Evolutionary conservation across 2,797 vertebrate species (phyloP).

Genomic region (Prunella strophiata): DNA sequence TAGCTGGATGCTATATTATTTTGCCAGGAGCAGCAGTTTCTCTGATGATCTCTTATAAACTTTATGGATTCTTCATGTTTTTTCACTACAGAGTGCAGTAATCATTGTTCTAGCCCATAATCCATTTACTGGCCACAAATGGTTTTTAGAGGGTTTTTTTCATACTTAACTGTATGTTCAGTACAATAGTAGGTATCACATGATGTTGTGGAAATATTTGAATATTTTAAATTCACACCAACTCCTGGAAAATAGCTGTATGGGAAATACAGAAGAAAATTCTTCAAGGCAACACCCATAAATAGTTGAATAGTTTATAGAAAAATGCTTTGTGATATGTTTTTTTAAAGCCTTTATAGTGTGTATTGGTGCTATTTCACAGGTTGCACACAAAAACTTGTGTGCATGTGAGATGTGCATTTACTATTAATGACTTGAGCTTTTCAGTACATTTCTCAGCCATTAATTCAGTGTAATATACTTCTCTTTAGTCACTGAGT

Average conservation of each 20-base stretch:
- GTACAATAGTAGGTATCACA: neutral
- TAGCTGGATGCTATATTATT: neutral
- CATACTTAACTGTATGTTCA: neutral
- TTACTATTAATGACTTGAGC: neutral
- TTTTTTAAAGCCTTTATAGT: neutral
- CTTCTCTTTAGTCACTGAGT: neutral
- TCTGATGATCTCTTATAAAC: neutral
- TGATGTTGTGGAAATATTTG: neutral
- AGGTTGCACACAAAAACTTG: neutral
- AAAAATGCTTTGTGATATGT: neutral
- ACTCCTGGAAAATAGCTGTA: neutral
- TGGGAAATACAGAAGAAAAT: neutral
- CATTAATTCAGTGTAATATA: neutral
- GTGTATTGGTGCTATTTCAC: neutral
- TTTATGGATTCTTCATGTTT: neutral
- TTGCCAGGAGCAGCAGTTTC: neutral
- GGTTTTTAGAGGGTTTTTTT: neutral
- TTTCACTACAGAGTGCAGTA: neutral
- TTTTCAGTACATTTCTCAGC: neutral
- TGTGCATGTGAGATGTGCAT: neutral
- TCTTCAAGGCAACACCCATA: neutral
- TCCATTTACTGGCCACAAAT: neutral
- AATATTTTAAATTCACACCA: neutral
- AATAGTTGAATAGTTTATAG: neutral
- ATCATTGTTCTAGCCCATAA: neutral